Base-by-base conservation (phyloP, 2,113 vertebrate species). In the Atractosteus spatula region DNA sequence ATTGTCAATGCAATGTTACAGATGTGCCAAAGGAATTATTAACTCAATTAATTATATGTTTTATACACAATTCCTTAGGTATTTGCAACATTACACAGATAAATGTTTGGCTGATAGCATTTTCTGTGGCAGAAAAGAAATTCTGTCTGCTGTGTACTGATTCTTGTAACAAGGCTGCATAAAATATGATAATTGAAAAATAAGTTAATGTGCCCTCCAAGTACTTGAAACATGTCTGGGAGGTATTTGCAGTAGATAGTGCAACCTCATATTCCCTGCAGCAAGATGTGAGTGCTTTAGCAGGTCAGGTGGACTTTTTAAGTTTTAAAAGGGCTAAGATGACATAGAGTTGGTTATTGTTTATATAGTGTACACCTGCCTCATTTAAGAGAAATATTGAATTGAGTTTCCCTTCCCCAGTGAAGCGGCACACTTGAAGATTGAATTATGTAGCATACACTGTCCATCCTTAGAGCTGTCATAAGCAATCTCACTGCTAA, bases 401-500 rank as follows among this genome's bases (percentile, higher is more conserved):
- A 51, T 56, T 55, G 62, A 16, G 41, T 17, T 43, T 42, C 42
- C 43, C 41, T 43, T 42, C 59, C 44, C 57, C 13, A 14, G 62
- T 14, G 54, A 44, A 41, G 12, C 17, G 41, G 59, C 8, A 42
- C 43, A 14, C 3, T 12, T 2, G 51, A 44, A 63, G 68, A 75
- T 71, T 75, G 68, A 65, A 75, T 75, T 68, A 75, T 70, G 73
- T 59, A 47, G 54, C 61, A n/a, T 4, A 12, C 45, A 17, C 66
- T 51, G 66, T 3, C 12, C 47, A 45, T 3, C 6, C 68, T 45
- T 41, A 55, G 67, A 55, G 73, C 73, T 71, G 73, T 70, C 73
- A 55, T 14, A 13, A 16, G 62, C 68, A 47, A 75, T 75, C 67
- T 63, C 45, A 17, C 55, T 3, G 47, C 67, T 63, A 62, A 63